Conservation (phyloP, 1,140 invertebrate genomes). For the Leptopilina boulardi region DNA sequence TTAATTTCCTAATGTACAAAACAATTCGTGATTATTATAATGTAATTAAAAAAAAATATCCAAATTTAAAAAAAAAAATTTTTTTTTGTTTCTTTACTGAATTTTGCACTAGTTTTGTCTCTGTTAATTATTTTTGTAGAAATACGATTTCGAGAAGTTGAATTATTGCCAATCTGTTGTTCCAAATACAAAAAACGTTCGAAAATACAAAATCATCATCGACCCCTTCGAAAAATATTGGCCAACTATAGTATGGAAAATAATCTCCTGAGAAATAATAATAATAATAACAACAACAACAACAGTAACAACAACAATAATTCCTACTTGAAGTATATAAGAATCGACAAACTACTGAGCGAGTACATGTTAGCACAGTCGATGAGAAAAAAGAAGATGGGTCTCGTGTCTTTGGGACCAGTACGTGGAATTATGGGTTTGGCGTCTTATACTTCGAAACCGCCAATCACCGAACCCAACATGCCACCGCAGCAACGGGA, state of each 20-base stretch:
- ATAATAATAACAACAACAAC: too few species aligned
- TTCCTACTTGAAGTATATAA: background rate
- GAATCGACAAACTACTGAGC: background rate
- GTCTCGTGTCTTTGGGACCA: slow-evolving; percentile 14
- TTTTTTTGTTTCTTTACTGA: slow-evolving; percentile 40
- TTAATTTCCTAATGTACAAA: too few species aligned
- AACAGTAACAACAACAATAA: too few species aligned
- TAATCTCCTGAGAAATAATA: background rate
- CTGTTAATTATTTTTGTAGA: background rate
- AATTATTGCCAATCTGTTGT: background rate
- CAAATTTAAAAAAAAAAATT: slow-evolving; percentile 29
- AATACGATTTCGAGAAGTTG: background rate
- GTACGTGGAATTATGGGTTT: slow-evolving; percentile 47
- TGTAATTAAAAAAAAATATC: too few species aligned
- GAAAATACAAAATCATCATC: background rate
- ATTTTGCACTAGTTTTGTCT: background rate
- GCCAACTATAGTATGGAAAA: background rate
- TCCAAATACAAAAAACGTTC: background rate
- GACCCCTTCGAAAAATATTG: background rate
- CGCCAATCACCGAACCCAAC: slow-evolving; percentile 64
- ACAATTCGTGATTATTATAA: too few species aligned
- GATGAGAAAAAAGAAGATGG: background rate
- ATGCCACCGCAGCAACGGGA: slow-evolving; percentile 60
- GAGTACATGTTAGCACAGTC: background rate
- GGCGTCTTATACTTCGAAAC: slow-evolving; percentile 48